phyloP scores from a whole-genome alignment of 1,140 invertebrate genomes.

The Telenomus remus region DNA sequence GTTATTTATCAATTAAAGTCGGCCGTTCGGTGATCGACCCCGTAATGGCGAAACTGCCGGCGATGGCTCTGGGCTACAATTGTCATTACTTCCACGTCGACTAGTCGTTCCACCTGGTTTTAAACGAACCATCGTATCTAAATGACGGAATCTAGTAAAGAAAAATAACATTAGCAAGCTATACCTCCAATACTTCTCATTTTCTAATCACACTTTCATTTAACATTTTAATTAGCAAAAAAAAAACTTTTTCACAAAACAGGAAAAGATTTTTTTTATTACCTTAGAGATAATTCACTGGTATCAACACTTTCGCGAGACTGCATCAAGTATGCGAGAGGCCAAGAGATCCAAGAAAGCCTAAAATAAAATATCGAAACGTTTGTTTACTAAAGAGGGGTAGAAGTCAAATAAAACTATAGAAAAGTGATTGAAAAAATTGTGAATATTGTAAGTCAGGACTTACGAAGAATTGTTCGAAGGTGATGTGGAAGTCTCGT shows the following conservation, averaged over 20 bases:
- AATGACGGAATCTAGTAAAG: conserved; percentile 82
- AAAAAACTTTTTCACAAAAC: neutral
- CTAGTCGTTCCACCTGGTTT: conserved; percentile 77
- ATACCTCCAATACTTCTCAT: neutral
- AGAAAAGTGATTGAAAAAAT: neutral
- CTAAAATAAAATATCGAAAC: conserved; percentile 61
- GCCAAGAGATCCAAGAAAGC: conserved; percentile 92
- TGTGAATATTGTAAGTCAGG: neutral
- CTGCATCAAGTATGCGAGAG: conserved; percentile 89
- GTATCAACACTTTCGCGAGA: conserved; percentile 81
- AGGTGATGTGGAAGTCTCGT: conserved; percentile 56
- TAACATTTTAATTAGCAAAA: neutral
- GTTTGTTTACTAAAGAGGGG: neutral
- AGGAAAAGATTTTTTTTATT: conserved; percentile 6
- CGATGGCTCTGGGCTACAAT: conserved; percentile 75
- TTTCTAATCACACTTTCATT: neutral
- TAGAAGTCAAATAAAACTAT: neutral
- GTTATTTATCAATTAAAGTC: conserved; percentile 59
- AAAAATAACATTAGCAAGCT: conserved; percentile 4
- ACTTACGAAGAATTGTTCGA: conserved; percentile 60
- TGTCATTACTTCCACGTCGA: conserved; percentile 71
- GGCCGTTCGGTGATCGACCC: conserved; percentile 68
- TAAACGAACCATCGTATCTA: conserved; percentile 85
- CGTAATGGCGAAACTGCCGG: conserved; percentile 79
- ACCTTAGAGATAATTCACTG: conserved; percentile 88